Percentiles rank a stretch among this genome's conserved stretches.
These are phyloP conservation scores for Onychostoma macrolepis DNA, from an alignment of 2,113 vertebrate species.

Conservation along the genomic window DNA sequence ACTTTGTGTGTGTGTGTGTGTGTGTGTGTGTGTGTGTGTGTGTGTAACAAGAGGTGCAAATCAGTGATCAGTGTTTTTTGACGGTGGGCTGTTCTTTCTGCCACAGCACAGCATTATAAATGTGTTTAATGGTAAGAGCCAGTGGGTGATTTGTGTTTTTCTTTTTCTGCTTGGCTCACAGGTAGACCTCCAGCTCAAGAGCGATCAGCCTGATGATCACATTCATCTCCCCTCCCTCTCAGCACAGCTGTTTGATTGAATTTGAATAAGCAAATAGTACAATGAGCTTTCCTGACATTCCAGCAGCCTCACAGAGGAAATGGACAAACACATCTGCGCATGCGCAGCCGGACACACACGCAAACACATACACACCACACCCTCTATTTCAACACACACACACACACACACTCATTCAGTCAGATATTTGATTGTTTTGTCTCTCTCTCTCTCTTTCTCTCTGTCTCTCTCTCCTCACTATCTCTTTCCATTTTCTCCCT, in stretches of 20 bases:
- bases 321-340: constrained; percentile 41
- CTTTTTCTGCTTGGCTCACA: background rate
- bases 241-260: constrained; percentile 79
- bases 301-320: constrained; percentile 59
- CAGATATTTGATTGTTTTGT: constrained; percentile 67
- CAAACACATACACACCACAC: constrained; percentile 18
- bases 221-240: constrained; percentile 78
- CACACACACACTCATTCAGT: constrained; percentile 53
- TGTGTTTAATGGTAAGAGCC: background rate
- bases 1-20: background rate
- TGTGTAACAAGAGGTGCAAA: background rate
- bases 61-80: background rate
- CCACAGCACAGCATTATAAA: background rate
- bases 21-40: background rate
- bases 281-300: constrained; percentile 74
- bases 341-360: background rate
- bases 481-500: constrained; percentile 62
- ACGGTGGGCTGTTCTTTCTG: background rate
- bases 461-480: constrained; percentile 28
- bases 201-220: constrained; percentile 82
- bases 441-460: constrained; percentile 5
- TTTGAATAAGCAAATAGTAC: constrained; percentile 89
- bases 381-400: constrained; percentile 14
- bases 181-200: constrained; percentile 66
- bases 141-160: background rate